Percentiles rank a stretch among this genome's conserved stretches.
Evolutionary conservation across 2,797 vertebrate species (phyloP).

Genomic region (Urosaurus nigricauda): DNA sequence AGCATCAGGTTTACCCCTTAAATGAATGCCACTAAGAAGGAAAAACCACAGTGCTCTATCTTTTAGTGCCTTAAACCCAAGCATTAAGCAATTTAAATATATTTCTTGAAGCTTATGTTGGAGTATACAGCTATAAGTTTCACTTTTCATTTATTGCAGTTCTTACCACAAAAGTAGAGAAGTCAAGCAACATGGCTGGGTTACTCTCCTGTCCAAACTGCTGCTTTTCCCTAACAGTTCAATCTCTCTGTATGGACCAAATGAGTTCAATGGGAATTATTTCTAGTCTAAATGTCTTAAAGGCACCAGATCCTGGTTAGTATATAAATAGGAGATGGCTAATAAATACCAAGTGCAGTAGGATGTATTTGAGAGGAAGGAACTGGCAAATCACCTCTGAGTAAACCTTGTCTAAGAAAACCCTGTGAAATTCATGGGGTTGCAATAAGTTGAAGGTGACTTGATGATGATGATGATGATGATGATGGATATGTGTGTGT

Average conservation of each 20-base stretch:
- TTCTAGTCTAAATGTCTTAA: too few species aligned
- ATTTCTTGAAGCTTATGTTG: not conserved
- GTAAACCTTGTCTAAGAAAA: too few species aligned
- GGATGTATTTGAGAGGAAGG: too few species aligned
- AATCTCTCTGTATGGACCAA: not conserved
- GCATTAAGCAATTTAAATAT: not conserved
- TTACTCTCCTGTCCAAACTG: not conserved
- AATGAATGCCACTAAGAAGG: not conserved
- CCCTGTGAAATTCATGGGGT: too few species aligned
- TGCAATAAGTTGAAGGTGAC: too few species aligned
- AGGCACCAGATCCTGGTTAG: too few species aligned
- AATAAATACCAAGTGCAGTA: too few species aligned
- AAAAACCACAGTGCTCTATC: not conserved
- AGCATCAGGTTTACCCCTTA: not conserved
- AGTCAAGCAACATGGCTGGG: not conserved
- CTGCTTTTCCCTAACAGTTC: not conserved
- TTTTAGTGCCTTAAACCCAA: slow-evolving; percentile 3
- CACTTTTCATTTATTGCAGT: not conserved
- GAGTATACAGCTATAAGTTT: not conserved
- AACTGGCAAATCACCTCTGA: too few species aligned
- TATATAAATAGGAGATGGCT: too few species aligned
- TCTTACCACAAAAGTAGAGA: not conserved
- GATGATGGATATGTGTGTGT: too few species aligned
- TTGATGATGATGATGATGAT: too few species aligned
- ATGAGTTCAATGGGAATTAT: not conserved